These are phyloP conservation scores for Microplitis manilae DNA, from an alignment of 2,888 invertebrate genomes.

Conservation along the genomic window DNA sequence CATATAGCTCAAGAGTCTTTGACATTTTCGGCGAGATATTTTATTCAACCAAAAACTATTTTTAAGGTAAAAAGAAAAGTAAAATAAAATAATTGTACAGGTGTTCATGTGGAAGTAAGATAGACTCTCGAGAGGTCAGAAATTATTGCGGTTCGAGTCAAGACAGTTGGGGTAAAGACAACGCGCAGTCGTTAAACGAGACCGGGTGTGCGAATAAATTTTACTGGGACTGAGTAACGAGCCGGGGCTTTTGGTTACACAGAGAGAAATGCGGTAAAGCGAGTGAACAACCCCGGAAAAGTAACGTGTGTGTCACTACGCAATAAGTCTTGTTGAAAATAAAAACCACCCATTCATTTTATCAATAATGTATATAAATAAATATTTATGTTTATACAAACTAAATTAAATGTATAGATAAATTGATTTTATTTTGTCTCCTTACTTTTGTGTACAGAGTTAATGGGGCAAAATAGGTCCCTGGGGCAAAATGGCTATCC, in stretches of 20 bases:
- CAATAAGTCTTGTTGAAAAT: slow-evolving; percentile 1
- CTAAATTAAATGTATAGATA: neutral
- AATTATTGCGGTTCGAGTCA: slow-evolving; percentile 26
- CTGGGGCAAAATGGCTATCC: no score
- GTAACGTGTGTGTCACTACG: neutral
- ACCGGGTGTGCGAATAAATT: slow-evolving; percentile 41
- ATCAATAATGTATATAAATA: slow-evolving; percentile 4
- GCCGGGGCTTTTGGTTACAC: slow-evolving; percentile 37
- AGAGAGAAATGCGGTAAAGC: slow-evolving; percentile 32
- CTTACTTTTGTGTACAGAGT: no score
- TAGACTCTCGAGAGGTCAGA: slow-evolving; percentile 23
- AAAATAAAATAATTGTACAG: neutral
- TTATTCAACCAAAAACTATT: slow-evolving; percentile 9
- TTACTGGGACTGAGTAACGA: slow-evolving; percentile 41
- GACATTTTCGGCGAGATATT: neutral
- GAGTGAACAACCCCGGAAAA: slow-evolving; percentile 19
- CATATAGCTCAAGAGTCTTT: neutral
- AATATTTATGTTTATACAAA: neutral
- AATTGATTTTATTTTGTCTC: neutral
- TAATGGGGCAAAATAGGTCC: no score
- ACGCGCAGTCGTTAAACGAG: slow-evolving; percentile 41
- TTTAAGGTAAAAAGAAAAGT: neutral
- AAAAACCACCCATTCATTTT: slow-evolving; percentile 6
- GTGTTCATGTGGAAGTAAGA: slow-evolving; percentile 18
- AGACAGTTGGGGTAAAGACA: slow-evolving; percentile 39